Percentiles rank a stretch among this genome's conserved stretches.
Evolutionary conservation across 1,140 invertebrate genomes (phyloP).

Genomic region (Phthorimaea operculella): DNA sequence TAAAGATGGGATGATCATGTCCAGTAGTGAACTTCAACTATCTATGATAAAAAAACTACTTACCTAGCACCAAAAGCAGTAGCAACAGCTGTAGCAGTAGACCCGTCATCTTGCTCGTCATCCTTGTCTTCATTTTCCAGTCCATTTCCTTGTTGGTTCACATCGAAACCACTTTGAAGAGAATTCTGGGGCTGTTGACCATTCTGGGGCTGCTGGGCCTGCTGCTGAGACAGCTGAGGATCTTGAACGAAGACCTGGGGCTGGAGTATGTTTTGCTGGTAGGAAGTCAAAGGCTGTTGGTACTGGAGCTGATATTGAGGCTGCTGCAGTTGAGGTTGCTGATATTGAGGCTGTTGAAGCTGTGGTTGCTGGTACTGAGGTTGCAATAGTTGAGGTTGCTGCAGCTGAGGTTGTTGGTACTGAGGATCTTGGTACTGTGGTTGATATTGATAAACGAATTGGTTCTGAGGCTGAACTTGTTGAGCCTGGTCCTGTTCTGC

Average conservation of each 20-base stretch:
- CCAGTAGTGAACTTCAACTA: no score
- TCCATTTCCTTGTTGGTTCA: constrained; percentile 48
- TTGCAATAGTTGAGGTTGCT: constrained; percentile 19
- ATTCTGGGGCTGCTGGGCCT: constrained; percentile 7
- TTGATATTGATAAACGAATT: constrained; percentile 1
- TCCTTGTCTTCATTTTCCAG: constrained; percentile 34
- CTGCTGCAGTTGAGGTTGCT: constrained; percentile 8
- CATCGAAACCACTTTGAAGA: constrained; percentile 49
- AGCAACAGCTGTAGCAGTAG: constrained; percentile 41
- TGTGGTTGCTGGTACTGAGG: constrained; percentile 16
- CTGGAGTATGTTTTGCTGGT: constrained; percentile 5
- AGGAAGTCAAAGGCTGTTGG: constrained; percentile 10
- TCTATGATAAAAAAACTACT: constrained; percentile 14
- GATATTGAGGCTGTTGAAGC: constrained; percentile 24
- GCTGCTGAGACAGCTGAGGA: constrained; percentile 7
- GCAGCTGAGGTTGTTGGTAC: constrained; percentile 21
- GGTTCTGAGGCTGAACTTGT: neutral
- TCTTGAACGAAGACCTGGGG: constrained; percentile 1
- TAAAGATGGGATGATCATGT: no score
- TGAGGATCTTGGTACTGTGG: constrained; percentile 14
- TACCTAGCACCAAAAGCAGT: constrained; percentile 58
- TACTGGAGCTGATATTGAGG: constrained; percentile 28
- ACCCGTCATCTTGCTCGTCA: constrained; percentile 30
- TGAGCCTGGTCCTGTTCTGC: neutral
- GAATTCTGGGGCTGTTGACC: constrained; percentile 36